These are phyloP conservation scores for Harpagifer antarcticus DNA, from an alignment of 2,797 vertebrate species.

Conservation along the genomic window DNA sequence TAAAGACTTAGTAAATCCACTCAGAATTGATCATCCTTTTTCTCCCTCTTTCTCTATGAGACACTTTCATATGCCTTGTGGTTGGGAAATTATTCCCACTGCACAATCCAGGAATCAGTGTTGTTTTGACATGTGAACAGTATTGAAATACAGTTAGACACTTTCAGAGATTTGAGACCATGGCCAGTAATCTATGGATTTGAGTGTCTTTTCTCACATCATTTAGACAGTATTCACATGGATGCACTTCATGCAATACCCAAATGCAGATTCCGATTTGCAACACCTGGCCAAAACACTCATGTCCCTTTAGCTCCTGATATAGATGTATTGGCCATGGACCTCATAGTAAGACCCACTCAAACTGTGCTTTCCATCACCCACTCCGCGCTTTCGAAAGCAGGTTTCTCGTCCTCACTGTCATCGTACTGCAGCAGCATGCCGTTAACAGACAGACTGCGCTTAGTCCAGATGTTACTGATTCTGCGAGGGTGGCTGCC, in stretches of 20 bases:
- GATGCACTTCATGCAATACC: slow-evolving; percentile 81
- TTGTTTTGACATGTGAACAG: slow-evolving; percentile 51
- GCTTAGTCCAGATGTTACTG: slow-evolving; percentile 98
- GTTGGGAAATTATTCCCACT: slow-evolving; percentile 60
- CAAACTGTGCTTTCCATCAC: slow-evolving; percentile 99
- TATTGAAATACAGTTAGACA: slow-evolving; percentile 63
- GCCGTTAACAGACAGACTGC: slow-evolving; percentile 97
- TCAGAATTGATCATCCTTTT: slow-evolving; percentile 57
- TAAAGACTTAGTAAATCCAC: slow-evolving; percentile 66
- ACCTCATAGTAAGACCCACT: slow-evolving; percentile 52
- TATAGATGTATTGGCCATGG: slow-evolving; percentile 48
- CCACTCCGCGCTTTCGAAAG: slow-evolving; percentile 94
- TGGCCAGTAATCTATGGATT: slow-evolving; percentile 57
- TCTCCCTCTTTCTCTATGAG: slow-evolving; percentile 20
- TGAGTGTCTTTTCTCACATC: slow-evolving; percentile 60
- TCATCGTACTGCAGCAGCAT: slow-evolving; percentile 96
- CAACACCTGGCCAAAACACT: slow-evolving; percentile 37
- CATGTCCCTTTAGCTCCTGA: slow-evolving; percentile 56
- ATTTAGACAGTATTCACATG: slow-evolving; percentile 80
- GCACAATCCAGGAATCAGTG: slow-evolving; percentile 42
- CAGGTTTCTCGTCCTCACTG: slow-evolving; percentile 88
- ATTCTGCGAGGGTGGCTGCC: slow-evolving; percentile 92
- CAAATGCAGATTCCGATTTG: slow-evolving; percentile 52
- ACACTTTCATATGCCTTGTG: slow-evolving; percentile 44
- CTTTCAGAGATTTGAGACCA: slow-evolving; percentile 65